Percentiles rank a stretch among this genome's conserved stretches.
Conservation (phyloP, 2,113 vertebrate species). For the Amazona guildingii region DNA sequence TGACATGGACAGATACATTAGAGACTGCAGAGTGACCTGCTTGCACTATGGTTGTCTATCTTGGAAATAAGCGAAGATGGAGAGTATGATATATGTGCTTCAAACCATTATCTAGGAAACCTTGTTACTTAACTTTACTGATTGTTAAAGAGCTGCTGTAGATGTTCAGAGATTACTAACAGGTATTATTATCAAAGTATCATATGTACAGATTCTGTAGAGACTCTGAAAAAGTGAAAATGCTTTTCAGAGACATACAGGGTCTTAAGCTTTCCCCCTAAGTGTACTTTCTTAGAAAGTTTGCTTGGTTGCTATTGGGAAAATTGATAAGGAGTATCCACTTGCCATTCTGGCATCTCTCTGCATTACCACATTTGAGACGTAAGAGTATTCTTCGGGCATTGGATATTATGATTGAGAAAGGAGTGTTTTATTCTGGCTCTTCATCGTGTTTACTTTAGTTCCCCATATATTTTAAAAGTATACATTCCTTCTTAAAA, state of each 20-base stretch:
- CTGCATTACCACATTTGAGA: not conserved
- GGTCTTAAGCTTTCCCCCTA: not conserved
- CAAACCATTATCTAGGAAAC: not conserved
- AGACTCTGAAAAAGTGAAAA: not conserved
- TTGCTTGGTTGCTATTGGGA: not conserved
- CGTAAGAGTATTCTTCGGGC: not conserved
- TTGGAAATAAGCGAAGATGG: not conserved
- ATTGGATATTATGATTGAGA: not conserved
- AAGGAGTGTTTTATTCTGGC: not conserved
- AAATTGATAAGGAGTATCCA: not conserved
- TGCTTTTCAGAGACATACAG: not conserved
- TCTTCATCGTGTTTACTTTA: not conserved
- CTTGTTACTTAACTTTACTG: not conserved
- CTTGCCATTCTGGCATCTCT: not conserved
- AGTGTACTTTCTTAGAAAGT: not conserved
- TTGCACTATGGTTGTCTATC: not conserved
- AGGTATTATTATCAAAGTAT: not conserved
- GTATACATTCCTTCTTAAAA: not conserved
- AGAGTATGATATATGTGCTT: not conserved
- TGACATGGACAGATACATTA: not conserved
- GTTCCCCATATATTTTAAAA: not conserved
- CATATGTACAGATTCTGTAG: not conserved
- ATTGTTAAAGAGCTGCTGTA: not conserved
- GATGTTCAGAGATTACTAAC: not conserved
- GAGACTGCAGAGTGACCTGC: not conserved